Conservation (phyloP, 2,888 invertebrate genomes). For the Tineola bisselliella region DNA sequence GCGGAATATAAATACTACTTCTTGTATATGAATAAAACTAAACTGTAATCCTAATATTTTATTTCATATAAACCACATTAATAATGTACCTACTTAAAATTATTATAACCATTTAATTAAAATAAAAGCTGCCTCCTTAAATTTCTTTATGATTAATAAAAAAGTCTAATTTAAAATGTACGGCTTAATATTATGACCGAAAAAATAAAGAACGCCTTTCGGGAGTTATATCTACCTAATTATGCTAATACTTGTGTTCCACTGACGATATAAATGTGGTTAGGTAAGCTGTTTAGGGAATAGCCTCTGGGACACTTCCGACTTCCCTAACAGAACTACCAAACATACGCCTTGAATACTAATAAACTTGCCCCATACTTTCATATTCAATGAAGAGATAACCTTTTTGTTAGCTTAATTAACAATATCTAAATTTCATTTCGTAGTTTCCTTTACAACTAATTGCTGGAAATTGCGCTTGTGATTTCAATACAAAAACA, state of each 20-base stretch:
- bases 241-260: conserved; percentile 56
- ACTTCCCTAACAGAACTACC: conserved; percentile 50
- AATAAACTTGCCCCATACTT: conserved; percentile 27
- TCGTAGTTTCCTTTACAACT: neutral
- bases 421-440: conserved; percentile 24
- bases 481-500: neutral
- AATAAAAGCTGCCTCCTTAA: too few species aligned
- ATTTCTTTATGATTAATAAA: neutral
- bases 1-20: too few species aligned
- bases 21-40: too few species aligned
- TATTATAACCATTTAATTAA: too few species aligned
- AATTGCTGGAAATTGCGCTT: neutral
- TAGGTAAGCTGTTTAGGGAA: conserved; percentile 60
- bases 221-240: conserved; percentile 28
- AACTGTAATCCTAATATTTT: too few species aligned
- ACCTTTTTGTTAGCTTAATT: conserved; percentile 36
- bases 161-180: neutral
- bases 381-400: conserved; percentile 46
- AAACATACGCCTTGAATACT: conserved; percentile 50
- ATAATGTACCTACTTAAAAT: too few species aligned
- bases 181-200: neutral
- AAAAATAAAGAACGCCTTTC: neutral
- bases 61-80: too few species aligned
- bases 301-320: conserved; percentile 47
- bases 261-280: conserved; percentile 53